Evolutionary conservation across 2,113 vertebrate species (phyloP).

Genomic region (Cololabis saira): DNA sequence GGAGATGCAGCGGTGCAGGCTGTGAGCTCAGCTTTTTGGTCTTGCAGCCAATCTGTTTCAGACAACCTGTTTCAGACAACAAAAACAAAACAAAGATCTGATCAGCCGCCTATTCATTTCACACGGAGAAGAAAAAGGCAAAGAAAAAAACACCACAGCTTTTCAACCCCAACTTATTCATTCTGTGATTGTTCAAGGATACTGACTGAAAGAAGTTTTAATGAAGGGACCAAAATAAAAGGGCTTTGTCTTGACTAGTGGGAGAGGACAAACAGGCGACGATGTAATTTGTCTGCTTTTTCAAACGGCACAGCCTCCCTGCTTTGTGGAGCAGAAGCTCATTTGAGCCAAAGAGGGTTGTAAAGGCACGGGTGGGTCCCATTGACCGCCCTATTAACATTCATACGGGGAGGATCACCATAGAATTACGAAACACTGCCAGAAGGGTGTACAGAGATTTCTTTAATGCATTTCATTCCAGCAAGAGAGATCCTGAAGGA

Average conservation of each 20-base stretch:
- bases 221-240: conserved; percentile 35
- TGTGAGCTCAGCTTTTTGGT: conserved; percentile 42
- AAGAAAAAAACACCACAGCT: neutral
- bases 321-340: conserved; percentile 71
- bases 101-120: conserved; percentile 43
- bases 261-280: conserved; percentile 50
- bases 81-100: conserved; percentile 30
- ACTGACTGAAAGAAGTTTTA: conserved; percentile 24
- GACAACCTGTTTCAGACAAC: conserved; percentile 55
- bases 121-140: neutral
- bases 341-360: conserved; percentile 60
- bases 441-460: conserved; percentile 56
- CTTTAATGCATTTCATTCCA: conserved; percentile 72
- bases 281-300: conserved; percentile 58
- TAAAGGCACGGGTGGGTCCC: conserved; percentile 61
- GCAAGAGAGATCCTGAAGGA: conserved; percentile 60
- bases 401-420: conserved; percentile 61
- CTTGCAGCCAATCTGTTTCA: conserved; percentile 49
- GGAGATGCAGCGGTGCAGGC: conserved; percentile 13
- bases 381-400: conserved; percentile 73
- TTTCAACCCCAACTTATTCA: conserved; percentile 14
- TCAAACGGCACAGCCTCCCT: conserved; percentile 54
- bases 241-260: conserved; percentile 51
- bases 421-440: conserved; percentile 62
- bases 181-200: conserved; percentile 51